Percentiles rank a stretch among this genome's conserved stretches.
phyloP scores from a whole-genome alignment of 2,888 invertebrate species.

The Epistrophe grossulariae region DNA sequence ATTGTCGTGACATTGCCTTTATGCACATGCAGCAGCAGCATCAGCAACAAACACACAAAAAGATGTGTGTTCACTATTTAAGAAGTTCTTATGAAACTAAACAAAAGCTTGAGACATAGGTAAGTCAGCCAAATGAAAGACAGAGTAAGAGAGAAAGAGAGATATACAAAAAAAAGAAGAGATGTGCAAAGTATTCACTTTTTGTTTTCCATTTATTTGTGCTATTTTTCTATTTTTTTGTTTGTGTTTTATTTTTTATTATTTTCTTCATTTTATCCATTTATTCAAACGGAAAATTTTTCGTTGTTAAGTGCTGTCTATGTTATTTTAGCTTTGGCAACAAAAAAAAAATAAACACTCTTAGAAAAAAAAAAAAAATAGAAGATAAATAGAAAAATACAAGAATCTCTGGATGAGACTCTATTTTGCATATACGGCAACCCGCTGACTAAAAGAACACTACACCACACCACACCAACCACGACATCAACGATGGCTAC shows the following conservation, averaged over 20 bases:
- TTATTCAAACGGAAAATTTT: conserved; percentile 68
- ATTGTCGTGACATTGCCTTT: conserved; percentile 74
- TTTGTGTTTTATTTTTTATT: conserved; percentile 7
- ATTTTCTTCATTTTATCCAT: conserved; percentile 41
- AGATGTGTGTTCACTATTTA: conserved; percentile 66
- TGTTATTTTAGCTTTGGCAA: conserved; percentile 46
- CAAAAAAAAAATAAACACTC: neutral
- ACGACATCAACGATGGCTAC: neutral
- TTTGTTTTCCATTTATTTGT: conserved; percentile 55
- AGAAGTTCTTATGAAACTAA: conserved; percentile 71
- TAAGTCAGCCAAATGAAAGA: neutral
- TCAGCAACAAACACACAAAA: neutral
- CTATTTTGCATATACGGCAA: conserved; percentile 71
- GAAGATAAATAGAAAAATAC: conserved; percentile 32
- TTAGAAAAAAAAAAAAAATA: neutral
- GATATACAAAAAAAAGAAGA: neutral
- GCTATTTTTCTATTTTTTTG: conserved; percentile 16
- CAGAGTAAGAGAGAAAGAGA: neutral
- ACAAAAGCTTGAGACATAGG: conserved; percentile 52
- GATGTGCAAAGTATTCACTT: conserved; percentile 41
- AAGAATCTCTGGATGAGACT: conserved; percentile 55
- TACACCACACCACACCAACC: conserved; percentile 2
- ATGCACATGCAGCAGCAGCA: conserved; percentile 34
- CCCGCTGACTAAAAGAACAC: conserved; percentile 61
- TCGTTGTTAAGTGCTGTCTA: conserved; percentile 51